Base-by-base conservation (phyloP, 2,888 invertebrate genomes). In the Tachina grossa region DNA sequence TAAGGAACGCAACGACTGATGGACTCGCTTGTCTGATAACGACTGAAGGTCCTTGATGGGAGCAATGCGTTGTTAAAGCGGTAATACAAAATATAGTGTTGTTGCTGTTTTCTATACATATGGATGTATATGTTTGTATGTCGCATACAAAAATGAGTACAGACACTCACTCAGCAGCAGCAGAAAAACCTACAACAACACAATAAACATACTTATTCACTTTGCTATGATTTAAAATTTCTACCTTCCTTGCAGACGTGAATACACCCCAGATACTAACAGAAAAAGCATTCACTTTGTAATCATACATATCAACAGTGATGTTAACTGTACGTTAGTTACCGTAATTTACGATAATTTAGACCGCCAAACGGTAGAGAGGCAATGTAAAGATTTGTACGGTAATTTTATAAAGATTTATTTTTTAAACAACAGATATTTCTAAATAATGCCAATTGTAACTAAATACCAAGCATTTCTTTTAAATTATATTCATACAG, bases 11-110 rank as follows among this genome's bases (percentile, higher is more conserved):
- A 91, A 91, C 91, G 91, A 91, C 91, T 91, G 91, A 89, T 91
- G 91, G 90, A 91, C 91, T 91, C 91, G 91, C 91, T 91, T 91
- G 91, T 91, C 91, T 91, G 91, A 91, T 91, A 91, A 91, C 91
- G 91, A 91, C 91, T 91, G 89, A 91, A 91, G 91, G 91, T 90
- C 91, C 90, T 85, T 83, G 80, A 76, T 90, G 89, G 89, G 88
- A 90, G 90, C 88, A 90, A 88, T 90, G 90, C 71, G 75, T 80
- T 47, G 65, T 76, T 59, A 63, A 72, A 74, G 65, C 88, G 79
- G 76, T 76, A 75, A 69, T 83, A 75, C 71, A 79, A 65, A 72
- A 68, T 59, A 71, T 65, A 66, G 76, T 68, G 63, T 72, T 83
- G 82, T 82, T 75, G 51, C 45, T 79, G 59, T 19, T 71, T 69